phyloP scores from a whole-genome alignment of 1,140 invertebrate genomes.

The Bombus turneri region DNA sequence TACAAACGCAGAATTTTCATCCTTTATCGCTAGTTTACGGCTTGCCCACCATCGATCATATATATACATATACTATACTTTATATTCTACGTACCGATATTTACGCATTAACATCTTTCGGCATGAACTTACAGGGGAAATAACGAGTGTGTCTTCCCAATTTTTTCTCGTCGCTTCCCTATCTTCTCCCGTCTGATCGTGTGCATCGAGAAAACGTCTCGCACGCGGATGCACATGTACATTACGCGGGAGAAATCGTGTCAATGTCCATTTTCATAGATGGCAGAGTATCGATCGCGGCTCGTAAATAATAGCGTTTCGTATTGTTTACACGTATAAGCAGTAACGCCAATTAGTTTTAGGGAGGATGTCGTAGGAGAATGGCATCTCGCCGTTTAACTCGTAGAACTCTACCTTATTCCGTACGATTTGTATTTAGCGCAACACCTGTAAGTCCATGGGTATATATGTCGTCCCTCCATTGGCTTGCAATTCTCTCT shows the following conservation, averaged over 20 bases:
- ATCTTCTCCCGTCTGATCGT: background rate
- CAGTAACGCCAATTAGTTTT: constrained; percentile 4
- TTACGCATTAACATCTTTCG: constrained; percentile 22
- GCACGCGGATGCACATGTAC: background rate
- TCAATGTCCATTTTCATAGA: background rate
- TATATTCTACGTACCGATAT: constrained; percentile 2
- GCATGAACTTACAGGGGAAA: constrained; percentile 56
- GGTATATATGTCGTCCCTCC: background rate
- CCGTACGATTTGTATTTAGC: constrained; percentile 2
- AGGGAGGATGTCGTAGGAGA: constrained; percentile 8
- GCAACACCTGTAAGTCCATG: constrained; percentile 46
- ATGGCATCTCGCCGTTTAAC: background rate
- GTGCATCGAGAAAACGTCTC: background rate
- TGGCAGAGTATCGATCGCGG: background rate
- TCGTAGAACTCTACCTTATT: constrained; percentile 7
- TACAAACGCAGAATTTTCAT: constrained; percentile 63
- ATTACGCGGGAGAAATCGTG: background rate
- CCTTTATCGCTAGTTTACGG: constrained; percentile 42
- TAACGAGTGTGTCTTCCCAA: constrained; percentile 7
- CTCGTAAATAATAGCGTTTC: too few relatives aligned
- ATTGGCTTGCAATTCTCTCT: constrained; percentile 33
- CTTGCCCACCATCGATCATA: constrained; percentile 28
- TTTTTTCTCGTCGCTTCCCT: background rate
- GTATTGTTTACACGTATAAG: background rate
- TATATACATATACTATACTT: background rate